Evolutionary conservation across 37 sponge, comb jelly and placozoan genomes (phyloP).

Genomic region (Bolinopsis microptera): DNA sequence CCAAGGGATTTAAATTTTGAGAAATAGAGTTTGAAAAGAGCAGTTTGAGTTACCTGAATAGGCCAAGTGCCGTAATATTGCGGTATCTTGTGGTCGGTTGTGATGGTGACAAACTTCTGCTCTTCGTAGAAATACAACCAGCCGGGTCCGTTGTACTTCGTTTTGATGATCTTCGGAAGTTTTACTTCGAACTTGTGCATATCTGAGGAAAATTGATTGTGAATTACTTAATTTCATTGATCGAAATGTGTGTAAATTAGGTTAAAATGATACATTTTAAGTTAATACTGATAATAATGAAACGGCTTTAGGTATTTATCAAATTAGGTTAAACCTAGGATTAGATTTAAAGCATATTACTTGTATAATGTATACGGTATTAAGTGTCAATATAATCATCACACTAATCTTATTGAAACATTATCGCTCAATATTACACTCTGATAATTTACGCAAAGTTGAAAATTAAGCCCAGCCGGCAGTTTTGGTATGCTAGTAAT

Average conservation of each 20-base stretch:
- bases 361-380: background rate
- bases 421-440: background rate
- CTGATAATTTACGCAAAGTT: too few relatives aligned
- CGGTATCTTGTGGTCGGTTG: slow-evolving; percentile 50
- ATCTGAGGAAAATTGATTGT: slow-evolving; percentile 29
- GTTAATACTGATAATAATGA: too few relatives aligned
- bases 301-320: too few relatives aligned
- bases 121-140: slow-evolving; percentile 55
- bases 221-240: too few relatives aligned
- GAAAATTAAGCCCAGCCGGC: too few relatives aligned
- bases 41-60: slow-evolving; percentile 64
- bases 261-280: too few relatives aligned
- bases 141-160: slow-evolving; percentile 47
- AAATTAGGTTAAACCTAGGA: background rate
- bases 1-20: too few relatives aligned
- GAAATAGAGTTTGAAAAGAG: too few relatives aligned
- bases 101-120: slow-evolving; percentile 53
- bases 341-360: background rate
- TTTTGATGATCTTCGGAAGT: slow-evolving; percentile 42
- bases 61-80: slow-evolving; percentile 57
- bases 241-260: too few relatives aligned
- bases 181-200: slow-evolving; percentile 64
- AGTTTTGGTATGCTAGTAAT: too few relatives aligned
- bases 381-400: background rate
- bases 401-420: background rate